Evolutionary conservation across 2,888 invertebrate species (phyloP), one percentile per base, ranked within the genome.

Genomic region (Metalampra italica): DNA sequence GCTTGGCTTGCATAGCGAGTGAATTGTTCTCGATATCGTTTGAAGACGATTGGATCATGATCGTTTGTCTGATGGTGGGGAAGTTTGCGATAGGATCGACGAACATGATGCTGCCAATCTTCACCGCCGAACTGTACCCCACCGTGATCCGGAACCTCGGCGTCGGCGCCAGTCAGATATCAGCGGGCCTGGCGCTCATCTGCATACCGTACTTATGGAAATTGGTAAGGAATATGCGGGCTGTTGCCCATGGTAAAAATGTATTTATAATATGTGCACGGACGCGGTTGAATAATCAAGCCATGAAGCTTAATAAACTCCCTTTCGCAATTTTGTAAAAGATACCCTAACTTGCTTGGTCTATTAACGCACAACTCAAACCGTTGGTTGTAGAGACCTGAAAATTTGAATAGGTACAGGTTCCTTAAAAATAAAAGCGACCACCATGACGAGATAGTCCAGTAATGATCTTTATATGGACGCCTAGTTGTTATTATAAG

Each of bases 51-150:
- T 94, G 94, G 94, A 70, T 93, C 43, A 92, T 93, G 77, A 93
- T 94, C 39, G 90, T 92, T n/a, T 91, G 94, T 59, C 90, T 94
- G 41, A 94, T 95, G 94, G 90, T 94, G 52, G 95, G 95, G 66
- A 95, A 95, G 82, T 95, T 95, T 64, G 92, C 94, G 29, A 94
- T 95, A 46, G 94, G 94, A 38, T 92, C 94, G 0, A 93, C 94
- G 14, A 96, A 95, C 66, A 95, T 94, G 68, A 93, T 95, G 63
- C 90, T 95, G 87, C 95, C 95, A 0, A 93, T 94, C 29, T 94
- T 92, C 70, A 94, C 94, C 1, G 93, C 94, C 2, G 94, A 94
- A 64, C 77, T 94, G 37, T 94, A 93, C 72, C 94, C 94, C 0
- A 94, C 94, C 3, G 88, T 92, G 51, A 92, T 94, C 56, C 86